Evolutionary conservation across 2,888 invertebrate genomes (phyloP), one percentile per base, ranked within the genome.

Genomic region (Dryococelus australis): DNA sequence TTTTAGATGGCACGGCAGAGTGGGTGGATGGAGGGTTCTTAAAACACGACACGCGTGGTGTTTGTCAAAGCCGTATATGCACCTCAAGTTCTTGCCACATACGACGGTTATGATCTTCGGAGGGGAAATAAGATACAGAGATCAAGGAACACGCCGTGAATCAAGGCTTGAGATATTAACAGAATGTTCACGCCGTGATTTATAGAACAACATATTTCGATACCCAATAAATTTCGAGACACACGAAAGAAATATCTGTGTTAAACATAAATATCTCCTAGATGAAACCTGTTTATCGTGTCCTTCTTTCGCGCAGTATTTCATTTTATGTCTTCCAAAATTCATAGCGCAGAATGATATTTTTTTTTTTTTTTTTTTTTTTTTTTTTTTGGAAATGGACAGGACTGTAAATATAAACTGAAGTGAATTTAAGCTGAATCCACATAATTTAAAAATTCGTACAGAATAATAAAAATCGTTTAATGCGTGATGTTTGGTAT

Each of bases 191-290:
- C 65, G 8, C 16, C 20, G 65, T 65, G 65, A 65, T 65, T 65
- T 65, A 65, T 65, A n/a, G n/a, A 65, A n/a, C 65, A 65, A n/a
- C 65, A 65, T 65, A 65, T 65, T n/a, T 65, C 65, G 65, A 65
- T 65, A 65, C 20, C 24, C n/a, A 3, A 65, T 65, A 65, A 65
- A 65, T n/a, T n/a, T 65, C 65, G 65, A 20, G 20, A 24, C 65
- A 24, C 65, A 65, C 65, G 65, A n/a, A 20, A 16, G 24, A 65
- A 65, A 65, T 65, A 24, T 65, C n/a, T 65, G 65, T 65, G 20
- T 24, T 65, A 3, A 3, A 65, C 8, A 65, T n/a, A 65, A 65
- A 65, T n/a, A 65, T n/a, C 65, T n/a, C 65, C 16, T 8, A n/a
- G 65, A 9, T 65, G n/a, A 65, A 65, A 65, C n/a, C 20, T 3